Evolutionary conservation across 2,888 invertebrate species (phyloP).

Genomic region (Ormyrus thymus): DNA sequence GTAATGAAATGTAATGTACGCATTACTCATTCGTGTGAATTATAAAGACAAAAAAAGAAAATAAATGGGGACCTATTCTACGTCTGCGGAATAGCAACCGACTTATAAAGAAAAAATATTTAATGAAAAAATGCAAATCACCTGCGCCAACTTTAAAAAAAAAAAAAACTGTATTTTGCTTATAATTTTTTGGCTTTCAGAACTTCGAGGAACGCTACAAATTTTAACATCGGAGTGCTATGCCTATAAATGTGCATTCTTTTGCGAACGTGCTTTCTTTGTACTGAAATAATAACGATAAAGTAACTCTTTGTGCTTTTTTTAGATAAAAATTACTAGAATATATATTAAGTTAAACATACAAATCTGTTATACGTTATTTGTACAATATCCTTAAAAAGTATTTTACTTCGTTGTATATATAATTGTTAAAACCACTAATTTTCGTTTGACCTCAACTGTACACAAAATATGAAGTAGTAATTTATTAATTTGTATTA

Average conservation of each 20-base stretch:
- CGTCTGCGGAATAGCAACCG: slow-evolving; percentile 55
- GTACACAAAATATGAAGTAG: background rate
- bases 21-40: slow-evolving; percentile 71
- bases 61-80: slow-evolving; percentile 58
- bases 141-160: background rate
- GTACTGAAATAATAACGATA: slow-evolving; percentile 46
- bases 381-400: background rate
- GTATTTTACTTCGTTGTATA: background rate
- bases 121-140: slow-evolving; percentile 2
- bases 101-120: slow-evolving; percentile 28
- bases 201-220: background rate
- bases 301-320: slow-evolving; percentile 1
- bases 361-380: background rate
- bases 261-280: slow-evolving; percentile 39
- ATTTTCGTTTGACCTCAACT: no score
- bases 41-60: slow-evolving; percentile 44
- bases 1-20: slow-evolving; percentile 72
- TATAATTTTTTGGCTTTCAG: background rate
- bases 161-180: background rate
- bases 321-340: background rate
- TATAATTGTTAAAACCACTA: slow-evolving; percentile 9
- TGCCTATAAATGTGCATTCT: slow-evolving; percentile 41
- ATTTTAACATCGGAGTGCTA: slow-evolving; percentile 60
- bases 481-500: background rate
- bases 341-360: background rate